phyloP scores from a whole-genome alignment of 2,888 invertebrate genomes.

The Drosophila multiciliata region DNA sequence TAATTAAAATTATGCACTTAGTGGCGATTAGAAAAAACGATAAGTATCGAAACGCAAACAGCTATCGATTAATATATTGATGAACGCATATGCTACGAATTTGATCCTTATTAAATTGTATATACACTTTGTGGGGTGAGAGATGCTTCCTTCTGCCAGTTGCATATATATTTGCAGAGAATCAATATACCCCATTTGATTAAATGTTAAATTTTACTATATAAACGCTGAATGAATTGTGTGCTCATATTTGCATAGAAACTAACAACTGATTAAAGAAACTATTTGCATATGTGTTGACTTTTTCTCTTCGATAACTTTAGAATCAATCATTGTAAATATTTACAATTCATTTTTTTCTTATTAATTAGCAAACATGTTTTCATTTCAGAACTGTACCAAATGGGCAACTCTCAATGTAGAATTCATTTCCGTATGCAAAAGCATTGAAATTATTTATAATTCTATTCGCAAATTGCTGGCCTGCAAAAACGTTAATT shows the following conservation, averaged over 20 bases:
- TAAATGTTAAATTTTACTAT: background rate
- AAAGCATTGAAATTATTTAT: background rate
- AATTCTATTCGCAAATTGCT: background rate
- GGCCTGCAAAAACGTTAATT: background rate
- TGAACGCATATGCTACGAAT: background rate
- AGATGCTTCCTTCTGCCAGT: background rate
- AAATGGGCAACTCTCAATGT: background rate
- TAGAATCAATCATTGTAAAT: background rate
- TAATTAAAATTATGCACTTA: too few species aligned
- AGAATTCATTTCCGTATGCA: background rate
- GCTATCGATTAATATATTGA: background rate
- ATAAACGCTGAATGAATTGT: background rate
- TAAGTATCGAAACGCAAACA: too few species aligned
- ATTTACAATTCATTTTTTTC: background rate
- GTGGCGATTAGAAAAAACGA: too few species aligned
- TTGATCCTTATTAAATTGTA: background rate
- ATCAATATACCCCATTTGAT: background rate
- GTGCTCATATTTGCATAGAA: background rate
- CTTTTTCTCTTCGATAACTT: background rate
- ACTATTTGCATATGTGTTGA: background rate
- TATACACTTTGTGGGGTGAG: too few species aligned
- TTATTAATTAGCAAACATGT: slow-evolving; percentile 7
- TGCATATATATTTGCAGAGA: background rate
- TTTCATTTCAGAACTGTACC: background rate
- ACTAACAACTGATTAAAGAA: slow-evolving; percentile 1